Conservation (phyloP, 2,888 invertebrate genomes). For the Nemotelus nigrinus region DNA sequence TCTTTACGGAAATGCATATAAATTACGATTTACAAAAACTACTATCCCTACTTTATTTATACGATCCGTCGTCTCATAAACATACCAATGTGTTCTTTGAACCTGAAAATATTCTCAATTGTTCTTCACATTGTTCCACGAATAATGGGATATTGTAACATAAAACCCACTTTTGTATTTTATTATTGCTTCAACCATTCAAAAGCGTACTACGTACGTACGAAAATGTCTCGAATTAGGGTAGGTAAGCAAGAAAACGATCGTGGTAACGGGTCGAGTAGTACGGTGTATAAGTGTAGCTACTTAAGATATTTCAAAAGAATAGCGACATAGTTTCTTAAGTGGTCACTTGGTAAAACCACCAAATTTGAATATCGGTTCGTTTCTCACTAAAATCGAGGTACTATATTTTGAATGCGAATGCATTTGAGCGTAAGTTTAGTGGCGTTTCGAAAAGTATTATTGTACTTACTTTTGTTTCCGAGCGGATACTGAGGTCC, state of each 20-base stretch:
- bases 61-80: neutral
- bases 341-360: conserved; percentile 31
- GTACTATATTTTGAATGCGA: neutral
- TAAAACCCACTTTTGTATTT: conserved; percentile 36
- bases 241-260: neutral
- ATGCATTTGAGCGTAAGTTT: conserved; percentile 10
- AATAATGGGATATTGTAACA: conserved; percentile 38
- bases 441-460: neutral
- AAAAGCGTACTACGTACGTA: conserved; percentile 2
- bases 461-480: conserved; percentile 13
- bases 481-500: neutral
- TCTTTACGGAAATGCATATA: conserved; percentile 15
- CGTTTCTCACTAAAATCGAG: neutral
- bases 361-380: conserved; percentile 26
- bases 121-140: conserved; percentile 10
- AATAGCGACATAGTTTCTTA: conserved; percentile 22
- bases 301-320: neutral
- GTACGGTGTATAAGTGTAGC: neutral
- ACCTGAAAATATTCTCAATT: conserved; percentile 34
- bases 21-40: neutral
- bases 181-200: conserved; percentile 8
- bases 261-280: too few species aligned
- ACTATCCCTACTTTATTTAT: conserved; percentile 8
- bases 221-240: conserved; percentile 18
- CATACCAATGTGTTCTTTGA: conserved; percentile 30